These are phyloP conservation scores for Spilosoma lubricipeda DNA, from an alignment of 2,888 invertebrate species.

Conservation along the genomic window DNA sequence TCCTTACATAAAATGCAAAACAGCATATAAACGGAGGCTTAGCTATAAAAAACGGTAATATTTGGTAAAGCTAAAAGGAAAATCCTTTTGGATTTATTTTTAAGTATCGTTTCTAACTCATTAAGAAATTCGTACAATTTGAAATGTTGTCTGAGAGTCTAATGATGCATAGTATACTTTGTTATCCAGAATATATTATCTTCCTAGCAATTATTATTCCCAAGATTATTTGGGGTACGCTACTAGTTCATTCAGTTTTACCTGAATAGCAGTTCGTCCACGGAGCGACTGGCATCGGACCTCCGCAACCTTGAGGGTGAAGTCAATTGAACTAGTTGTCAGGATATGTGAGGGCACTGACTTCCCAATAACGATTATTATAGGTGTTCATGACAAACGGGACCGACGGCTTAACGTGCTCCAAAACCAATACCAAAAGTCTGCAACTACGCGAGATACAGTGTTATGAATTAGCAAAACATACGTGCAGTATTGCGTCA, in stretches of 20 bases:
- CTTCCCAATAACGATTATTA: too few relatives aligned
- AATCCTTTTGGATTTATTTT: too few relatives aligned
- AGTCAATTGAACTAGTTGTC: too few relatives aligned
- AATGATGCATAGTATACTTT: not conserved
- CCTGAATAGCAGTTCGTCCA: too few relatives aligned
- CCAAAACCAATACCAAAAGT: not conserved
- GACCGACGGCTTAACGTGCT: too few relatives aligned
- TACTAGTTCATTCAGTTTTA: too few relatives aligned
- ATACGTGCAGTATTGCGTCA: slow-evolving; percentile 21
- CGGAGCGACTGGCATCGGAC: too few relatives aligned
- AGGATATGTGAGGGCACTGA: too few relatives aligned
- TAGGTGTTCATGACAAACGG: too few relatives aligned
- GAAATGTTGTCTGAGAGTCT: not conserved
- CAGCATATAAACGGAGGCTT: not conserved
- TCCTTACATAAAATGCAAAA: not conserved
- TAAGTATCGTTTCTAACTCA: not conserved
- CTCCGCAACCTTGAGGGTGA: too few relatives aligned
- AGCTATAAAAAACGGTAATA: not conserved
- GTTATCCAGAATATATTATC: not conserved
- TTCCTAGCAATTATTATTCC: not conserved
- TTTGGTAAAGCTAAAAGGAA: too few relatives aligned
- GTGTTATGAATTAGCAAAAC: slow-evolving; percentile 3
- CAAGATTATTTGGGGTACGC: too few relatives aligned
- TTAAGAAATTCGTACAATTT: not conserved
- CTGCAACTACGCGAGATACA: not conserved